Base-by-base conservation (phyloP, 2,113 vertebrate genomes). In the Podiceps cristatus region DNA sequence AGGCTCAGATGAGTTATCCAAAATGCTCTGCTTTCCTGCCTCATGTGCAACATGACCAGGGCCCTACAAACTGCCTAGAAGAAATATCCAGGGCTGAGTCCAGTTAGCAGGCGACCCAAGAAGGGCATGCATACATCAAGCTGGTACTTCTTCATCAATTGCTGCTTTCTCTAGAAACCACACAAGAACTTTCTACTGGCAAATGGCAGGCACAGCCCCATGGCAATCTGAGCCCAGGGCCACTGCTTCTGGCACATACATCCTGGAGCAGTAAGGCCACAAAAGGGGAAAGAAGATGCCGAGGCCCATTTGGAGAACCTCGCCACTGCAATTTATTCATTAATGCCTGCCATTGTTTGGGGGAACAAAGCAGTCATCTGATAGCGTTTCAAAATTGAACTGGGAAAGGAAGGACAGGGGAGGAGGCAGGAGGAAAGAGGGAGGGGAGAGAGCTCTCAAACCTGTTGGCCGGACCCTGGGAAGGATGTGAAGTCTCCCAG, bases 401-500 rank as follows among this genome's bases (percentile, higher is more conserved):
- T 83, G 74, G 37, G 88, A 86, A 92, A 94, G 94, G 89, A 96
- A 96, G 84, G 83, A 82, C 47, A 91, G 55, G 60, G 83, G 84
- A 96, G 71, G 91, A 88, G 62, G 45, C 0, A 0, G 77, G 92
- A 95, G 73, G 66, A 71, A 94, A 82, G 73, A 88, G 45, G 42
- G 92, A 93, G 37, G 86, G 83, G 24, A 96, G 67, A 52, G 50
- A 88, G 47, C 37, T 83, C 63, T 95, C 69, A 87, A 79, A 90
- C 90, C 96, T 93, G 90, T 72, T 75, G 67, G 83, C 52, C 4
- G 3, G 72, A 67, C 59, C 66, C 93, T 97, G 92, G 95, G 93
- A 94, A 97, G 95, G 95, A 97, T 87, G 86, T 90, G 79, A 92
- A 95, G 85, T 33, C 72, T 91, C 88, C 90, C 89, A 94, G 93